These are phyloP conservation scores for Dinoponera quadriceps DNA, from an alignment of 1,140 invertebrate genomes.

Conservation along the genomic window DNA sequence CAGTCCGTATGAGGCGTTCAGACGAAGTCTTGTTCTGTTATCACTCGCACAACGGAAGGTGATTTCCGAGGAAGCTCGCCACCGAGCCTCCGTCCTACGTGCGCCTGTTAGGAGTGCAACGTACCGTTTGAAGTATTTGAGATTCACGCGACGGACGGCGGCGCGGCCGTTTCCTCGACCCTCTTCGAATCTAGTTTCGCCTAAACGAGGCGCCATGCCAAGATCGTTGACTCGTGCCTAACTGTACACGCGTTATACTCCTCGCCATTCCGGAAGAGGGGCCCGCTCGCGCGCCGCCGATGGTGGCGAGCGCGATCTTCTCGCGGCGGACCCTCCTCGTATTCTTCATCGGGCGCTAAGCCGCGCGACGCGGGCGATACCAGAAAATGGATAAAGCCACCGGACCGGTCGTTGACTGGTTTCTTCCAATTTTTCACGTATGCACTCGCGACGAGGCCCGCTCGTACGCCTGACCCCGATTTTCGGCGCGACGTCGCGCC, in stretches of 20 bases:
- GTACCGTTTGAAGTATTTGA: constrained; percentile 65
- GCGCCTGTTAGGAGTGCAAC: background rate
- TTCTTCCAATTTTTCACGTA: constrained; percentile 68
- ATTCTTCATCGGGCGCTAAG: constrained; percentile 6
- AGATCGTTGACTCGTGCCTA: constrained; percentile 76
- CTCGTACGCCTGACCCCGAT: constrained; percentile 61
- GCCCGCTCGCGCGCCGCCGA: constrained; percentile 23
- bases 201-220: constrained; percentile 73
- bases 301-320: constrained; percentile 4
- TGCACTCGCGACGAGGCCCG: constrained; percentile 9
- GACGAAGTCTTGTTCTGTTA: background rate
- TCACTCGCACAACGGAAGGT: background rate
- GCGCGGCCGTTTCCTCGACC: constrained; percentile 65
- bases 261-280: constrained; percentile 60
- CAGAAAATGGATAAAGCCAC: constrained; percentile 4
- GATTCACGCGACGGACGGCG: constrained; percentile 57
- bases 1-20: too few species aligned
- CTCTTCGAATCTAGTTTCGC: constrained; percentile 76
- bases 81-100: background rate
- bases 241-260: constrained; percentile 70
- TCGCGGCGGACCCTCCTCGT: background rate
- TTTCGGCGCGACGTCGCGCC: constrained; percentile 39
- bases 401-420: constrained; percentile 65
- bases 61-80: background rate
- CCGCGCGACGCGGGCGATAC: constrained; percentile 9